Base-by-base conservation (phyloP, 2,888 invertebrate species). In the Bombylius major region DNA sequence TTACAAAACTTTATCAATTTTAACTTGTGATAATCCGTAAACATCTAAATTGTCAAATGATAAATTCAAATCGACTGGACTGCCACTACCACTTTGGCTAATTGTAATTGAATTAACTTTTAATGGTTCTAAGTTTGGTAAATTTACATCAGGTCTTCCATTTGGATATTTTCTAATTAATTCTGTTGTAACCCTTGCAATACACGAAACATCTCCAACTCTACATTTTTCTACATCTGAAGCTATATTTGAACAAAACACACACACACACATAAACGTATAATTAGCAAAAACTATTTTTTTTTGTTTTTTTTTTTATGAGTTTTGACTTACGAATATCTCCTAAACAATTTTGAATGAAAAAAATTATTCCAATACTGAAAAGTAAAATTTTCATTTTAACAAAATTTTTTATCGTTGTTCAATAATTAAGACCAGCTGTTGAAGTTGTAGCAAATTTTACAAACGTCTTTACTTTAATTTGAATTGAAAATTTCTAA, bases 91-190 rank as follows among this genome's bases (percentile, higher is more conserved):
- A 13, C 47, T 51, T 50, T 53, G 50, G 34, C 32, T 47, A 12
- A 69, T 51, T 5, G 62, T 54, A 4, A 68, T 49, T 53, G 66
- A 57, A 36, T 60, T 54, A 4, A 67, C 50, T 32, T 53, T 56
- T 49, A 72, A 72, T 0, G 72, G 72, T 53, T 72, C 72, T 13
- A 72, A 61, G 48, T 65, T 61, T 6, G 71, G 72, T 58, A 72
- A 69, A 11, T 63, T 68, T 4, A 71, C 66, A 4, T 67, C 63
- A 5, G 68, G 58, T 13, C 71, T 70, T 3, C 67, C 70, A 54
- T 65, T 66, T 4, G 69, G 71, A 63, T 68, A 63, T 50, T 65
- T 62, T 5, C 64, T 60, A 31, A 73, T 58, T 53, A 73, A 61
- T 44, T 55, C 59, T 47, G 66, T 65, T 6, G 71, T 63, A 9